Evolutionary conservation across 2,113 vertebrate species (phyloP).

Genomic region (Callionymus lyra): DNA sequence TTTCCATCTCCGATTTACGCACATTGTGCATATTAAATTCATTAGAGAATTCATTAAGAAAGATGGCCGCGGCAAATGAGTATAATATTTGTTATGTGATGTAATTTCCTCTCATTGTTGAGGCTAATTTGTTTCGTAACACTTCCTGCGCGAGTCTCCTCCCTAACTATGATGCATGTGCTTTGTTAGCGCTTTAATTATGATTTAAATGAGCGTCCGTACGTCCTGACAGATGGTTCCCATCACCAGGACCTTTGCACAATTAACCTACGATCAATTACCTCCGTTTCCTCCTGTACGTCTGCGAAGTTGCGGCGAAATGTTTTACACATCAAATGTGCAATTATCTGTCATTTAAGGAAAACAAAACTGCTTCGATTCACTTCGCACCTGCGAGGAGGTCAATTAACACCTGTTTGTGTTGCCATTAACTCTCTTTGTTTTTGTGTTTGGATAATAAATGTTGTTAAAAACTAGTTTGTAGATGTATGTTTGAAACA

Average conservation of each 20-base stretch:
- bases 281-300: slow-evolving; percentile 44
- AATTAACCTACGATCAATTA: slow-evolving; percentile 74
- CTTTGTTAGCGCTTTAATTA: slow-evolving; percentile 95
- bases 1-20: slow-evolving; percentile 85
- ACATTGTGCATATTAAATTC: slow-evolving; percentile 87
- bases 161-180: slow-evolving; percentile 81
- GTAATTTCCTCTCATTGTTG: slow-evolving; percentile 85
- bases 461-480: too few relatives aligned
- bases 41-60: slow-evolving; percentile 89
- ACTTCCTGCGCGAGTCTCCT: slow-evolving; percentile 75
- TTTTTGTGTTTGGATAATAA: not conserved
- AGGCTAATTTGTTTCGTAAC: slow-evolving; percentile 87
- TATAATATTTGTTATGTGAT: slow-evolving; percentile 78
- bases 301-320: slow-evolving; percentile 38
- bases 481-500: too few relatives aligned
- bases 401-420: slow-evolving; percentile 9
- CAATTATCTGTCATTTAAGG: slow-evolving; percentile 55
- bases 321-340: slow-evolving; percentile 45
- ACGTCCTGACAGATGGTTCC: slow-evolving; percentile 85
- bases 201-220: slow-evolving; percentile 81
- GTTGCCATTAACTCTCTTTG: slow-evolving; percentile 1
- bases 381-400: slow-evolving; percentile 25
- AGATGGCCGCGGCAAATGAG: slow-evolving; percentile 72
- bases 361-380: slow-evolving; percentile 47
- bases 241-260: slow-evolving; percentile 80